Evolutionary conservation across 2,797 vertebrate genomes (phyloP), one percentile per base, ranked within the genome.

Genomic region (Chrysolophus pictus): DNA sequence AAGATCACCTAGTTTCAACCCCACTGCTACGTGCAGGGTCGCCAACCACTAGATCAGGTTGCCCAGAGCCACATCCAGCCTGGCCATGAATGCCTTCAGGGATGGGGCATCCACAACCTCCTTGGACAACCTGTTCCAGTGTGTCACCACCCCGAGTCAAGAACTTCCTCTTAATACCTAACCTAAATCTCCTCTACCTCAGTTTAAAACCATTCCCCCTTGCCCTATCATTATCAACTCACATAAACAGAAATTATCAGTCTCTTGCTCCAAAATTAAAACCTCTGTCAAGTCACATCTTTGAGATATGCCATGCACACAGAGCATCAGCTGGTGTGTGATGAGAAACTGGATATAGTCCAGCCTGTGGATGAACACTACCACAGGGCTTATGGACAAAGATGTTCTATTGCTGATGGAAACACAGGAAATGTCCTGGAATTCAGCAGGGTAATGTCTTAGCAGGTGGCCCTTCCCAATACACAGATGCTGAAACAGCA

Each of bases 301-400:
- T 55, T 8, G 33, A 83, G 28, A 41, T 8, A 22, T 2, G 5
- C 10, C 47, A 9, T 9, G 4, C 16, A 17, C 35, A 74, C 10
- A 74, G 42, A 73, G 23, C 0, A 3, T n/a, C 7, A 42, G 23
- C 28, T 39, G 44, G 10, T 14, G 9, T 7, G 5, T 0, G 1
- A 77, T 14, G 24, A 73, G 55, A 39, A 39, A 4, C 0, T 2
- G 29, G 2, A 35, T 28, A 33, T 9, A 49, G 24, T 8, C 58
- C 33, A 78, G 22, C 3, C 53, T 1, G 0, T n/a, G 14, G 53
- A 58, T 9, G 31, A 14, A 15, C 22, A 1, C 14, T 9, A 37
- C 28, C 6, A 15, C 0, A 9, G 37, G 8, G 29, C 19, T 10
- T 23, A 46, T 67, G 39, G 62, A 74, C 10, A 18, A 7, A 55